Conservation (phyloP, 2,113 vertebrate species). For the Saccopteryx leptura region DNA sequence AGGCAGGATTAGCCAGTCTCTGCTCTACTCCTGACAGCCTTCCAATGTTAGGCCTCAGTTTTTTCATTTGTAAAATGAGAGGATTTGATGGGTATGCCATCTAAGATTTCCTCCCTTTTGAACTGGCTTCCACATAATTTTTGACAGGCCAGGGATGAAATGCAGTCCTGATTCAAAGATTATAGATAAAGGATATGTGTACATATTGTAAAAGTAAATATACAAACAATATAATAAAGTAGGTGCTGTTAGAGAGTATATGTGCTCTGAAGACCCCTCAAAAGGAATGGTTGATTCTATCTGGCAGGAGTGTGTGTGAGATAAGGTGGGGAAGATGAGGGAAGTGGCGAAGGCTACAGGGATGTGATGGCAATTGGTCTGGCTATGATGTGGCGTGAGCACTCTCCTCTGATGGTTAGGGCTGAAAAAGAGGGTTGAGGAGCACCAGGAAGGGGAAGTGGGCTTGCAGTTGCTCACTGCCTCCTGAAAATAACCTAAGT, state of each 20-base stretch:
- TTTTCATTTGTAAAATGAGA: conserved; percentile 17
- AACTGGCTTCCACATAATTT: background rate
- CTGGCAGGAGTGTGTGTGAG: background rate
- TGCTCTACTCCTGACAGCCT: background rate
- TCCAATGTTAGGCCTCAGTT: background rate
- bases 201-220: background rate
- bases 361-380: background rate
- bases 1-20: background rate
- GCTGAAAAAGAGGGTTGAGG: background rate
- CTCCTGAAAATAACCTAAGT: background rate
- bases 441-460: background rate
- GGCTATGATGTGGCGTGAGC: background rate
- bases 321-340: rapidly evolving
- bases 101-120: background rate
- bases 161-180: background rate
- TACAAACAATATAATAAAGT: background rate
- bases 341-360: too few species aligned
- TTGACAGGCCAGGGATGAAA: background rate
- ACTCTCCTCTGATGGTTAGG: background rate
- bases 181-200: background rate
- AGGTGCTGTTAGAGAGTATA: background rate
- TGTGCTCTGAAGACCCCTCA: background rate
- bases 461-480: background rate
- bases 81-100: background rate
- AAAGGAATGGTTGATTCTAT: background rate